Conservation (phyloP, 2,888 invertebrate species). For the Cancer borealis region DNA sequence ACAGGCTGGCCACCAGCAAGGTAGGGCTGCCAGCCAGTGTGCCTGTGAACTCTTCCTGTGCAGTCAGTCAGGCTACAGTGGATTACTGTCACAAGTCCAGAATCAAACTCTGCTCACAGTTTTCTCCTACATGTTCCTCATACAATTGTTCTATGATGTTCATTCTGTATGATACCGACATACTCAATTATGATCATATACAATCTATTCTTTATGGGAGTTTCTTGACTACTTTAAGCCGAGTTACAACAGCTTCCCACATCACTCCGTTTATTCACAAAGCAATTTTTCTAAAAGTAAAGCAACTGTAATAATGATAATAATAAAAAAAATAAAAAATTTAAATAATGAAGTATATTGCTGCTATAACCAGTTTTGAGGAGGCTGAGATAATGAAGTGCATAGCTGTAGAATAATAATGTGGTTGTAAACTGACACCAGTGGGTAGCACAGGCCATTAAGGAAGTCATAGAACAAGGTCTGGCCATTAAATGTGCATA, state of each 20-base stretch:
- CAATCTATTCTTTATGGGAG: not conserved
- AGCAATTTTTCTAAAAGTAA: constrained; percentile 55
- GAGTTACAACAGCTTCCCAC: constrained; percentile 36
- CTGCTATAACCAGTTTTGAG: constrained; percentile 34
- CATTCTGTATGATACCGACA: not conserved
- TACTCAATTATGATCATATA: not conserved
- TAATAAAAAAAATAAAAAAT: not conserved
- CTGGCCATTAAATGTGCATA: constrained; percentile 47
- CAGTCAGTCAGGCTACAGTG: constrained; percentile 48
- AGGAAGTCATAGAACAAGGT: constrained; percentile 48
- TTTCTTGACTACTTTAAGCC: not conserved
- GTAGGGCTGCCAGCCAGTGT: constrained; percentile 8
- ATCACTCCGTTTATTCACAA: constrained; percentile 15
- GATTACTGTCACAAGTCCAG: constrained; percentile 36
- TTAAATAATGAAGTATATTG: constrained; percentile 44
- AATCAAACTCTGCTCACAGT: constrained; percentile 12
- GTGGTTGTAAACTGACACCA: constrained; percentile 51
- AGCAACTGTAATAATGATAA: not conserved
- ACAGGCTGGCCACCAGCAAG: constrained; percentile 49
- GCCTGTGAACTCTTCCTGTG: constrained; percentile 46
- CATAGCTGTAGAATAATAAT: constrained; percentile 53
- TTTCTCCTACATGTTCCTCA: not conserved
- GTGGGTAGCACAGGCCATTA: constrained; percentile 50
- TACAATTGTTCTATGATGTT: constrained; percentile 26
- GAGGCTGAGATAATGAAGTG: constrained; percentile 46